Conservation (phyloP, 2,888 invertebrate genomes). For the Gymnosoma rotundatum region DNA sequence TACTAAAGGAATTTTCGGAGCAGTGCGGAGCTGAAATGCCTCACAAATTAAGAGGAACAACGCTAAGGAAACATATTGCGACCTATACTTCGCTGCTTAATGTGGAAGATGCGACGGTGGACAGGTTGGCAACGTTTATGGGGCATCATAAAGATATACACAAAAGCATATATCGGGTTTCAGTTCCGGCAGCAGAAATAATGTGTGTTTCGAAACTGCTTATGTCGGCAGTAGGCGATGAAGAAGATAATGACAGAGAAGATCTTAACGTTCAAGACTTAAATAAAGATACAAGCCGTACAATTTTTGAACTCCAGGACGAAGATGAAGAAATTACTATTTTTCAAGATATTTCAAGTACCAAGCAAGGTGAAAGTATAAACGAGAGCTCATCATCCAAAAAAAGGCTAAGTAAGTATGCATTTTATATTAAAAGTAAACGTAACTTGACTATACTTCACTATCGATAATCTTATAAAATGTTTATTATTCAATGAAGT, state of each 20-base stretch:
- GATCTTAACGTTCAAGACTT: too few species aligned
- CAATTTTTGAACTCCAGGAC: not conserved
- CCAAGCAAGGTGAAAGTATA: too few species aligned
- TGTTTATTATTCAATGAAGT: too few species aligned
- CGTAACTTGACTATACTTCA: too few species aligned
- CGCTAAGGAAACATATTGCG: slow-evolving; percentile 13
- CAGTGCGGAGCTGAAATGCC: slow-evolving; percentile 44
- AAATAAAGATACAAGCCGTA: not conserved
- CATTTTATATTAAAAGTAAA: too few species aligned
- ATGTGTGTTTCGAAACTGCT: not conserved
- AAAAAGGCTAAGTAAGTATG: too few species aligned
- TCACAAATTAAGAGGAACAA: slow-evolving; percentile 36
- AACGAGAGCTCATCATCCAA: too few species aligned
- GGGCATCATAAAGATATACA: not conserved
- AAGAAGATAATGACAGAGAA: not conserved
- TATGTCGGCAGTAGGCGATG: not conserved
- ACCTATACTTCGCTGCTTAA: not conserved
- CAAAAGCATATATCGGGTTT: slow-evolving; percentile 2
- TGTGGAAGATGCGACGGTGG: slow-evolving; percentile 1
- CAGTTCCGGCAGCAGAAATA: slow-evolving; percentile 2
- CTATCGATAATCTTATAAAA: too few species aligned
- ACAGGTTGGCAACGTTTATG: slow-evolving; percentile 4
- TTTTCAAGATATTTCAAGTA: too few species aligned
- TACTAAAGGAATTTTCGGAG: slow-evolving; percentile 10
- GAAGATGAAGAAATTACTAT: not conserved